Evolutionary conservation across 2,113 vertebrate genomes (phyloP), one percentile per base, ranked within the genome.

Genomic region (Brienomyrus longianalis): DNA sequence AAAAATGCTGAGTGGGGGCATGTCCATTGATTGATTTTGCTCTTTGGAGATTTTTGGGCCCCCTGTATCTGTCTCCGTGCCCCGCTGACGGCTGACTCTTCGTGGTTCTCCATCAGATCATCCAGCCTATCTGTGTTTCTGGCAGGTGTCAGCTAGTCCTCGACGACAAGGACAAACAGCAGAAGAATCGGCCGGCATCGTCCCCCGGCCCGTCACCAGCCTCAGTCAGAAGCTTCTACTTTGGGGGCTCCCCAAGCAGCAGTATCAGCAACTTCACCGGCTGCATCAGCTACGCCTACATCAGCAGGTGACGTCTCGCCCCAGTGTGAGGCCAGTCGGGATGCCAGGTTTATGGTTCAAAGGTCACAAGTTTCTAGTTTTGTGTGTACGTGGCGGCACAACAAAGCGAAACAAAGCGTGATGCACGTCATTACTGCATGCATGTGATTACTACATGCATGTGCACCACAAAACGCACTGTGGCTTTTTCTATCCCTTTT

Each of bases 211-310:
- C 94, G 3, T 90, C 93, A 3, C 89, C 88, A 0, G 80, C 94
- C 9, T 86, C 83, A 0, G 0, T 89, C 21, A 97, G 94, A 90
- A 97, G 94, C 89, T 98, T 99, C 93, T 99, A 98, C 91, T 97
- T 97, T 3, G 98, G 98, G 0, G 98, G 98, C 1, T 97, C 97
- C 90, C 96, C 97, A 0, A 95, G 90, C 91, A 96, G 95, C 1
- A 96, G 95, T 90, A 96, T 97, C 90, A 96, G 95, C 90, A 99
- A 99, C 92, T 98, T 99, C 93, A 98, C 97, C 0, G 98, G 98
- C 87, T 99, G 98, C 90, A 98, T 99, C 94, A 98, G 97, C 94
- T 96, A 98, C 0, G 97, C 97, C 80, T 99, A 99, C 94, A 97
- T 99, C 91, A 97, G 96, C 94, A 97, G 97, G 98, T 88, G 87